Evolutionary conservation across 1,140 invertebrate species (phyloP).

Genomic region (Bilobella aurantiaca): DNA sequence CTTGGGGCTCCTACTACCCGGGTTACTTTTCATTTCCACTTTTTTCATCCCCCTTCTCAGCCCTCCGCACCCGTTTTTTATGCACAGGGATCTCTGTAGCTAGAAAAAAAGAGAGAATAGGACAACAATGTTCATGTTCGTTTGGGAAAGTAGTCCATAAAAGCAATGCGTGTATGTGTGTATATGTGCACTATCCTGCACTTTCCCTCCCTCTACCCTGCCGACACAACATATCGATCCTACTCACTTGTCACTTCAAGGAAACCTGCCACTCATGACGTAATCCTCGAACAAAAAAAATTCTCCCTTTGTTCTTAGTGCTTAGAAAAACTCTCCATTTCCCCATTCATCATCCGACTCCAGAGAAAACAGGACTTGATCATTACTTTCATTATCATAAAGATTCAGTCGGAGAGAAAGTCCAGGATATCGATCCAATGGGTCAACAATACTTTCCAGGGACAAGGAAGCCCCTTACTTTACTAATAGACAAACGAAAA

Average conservation of each 20-base stretch:
- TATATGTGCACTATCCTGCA: no score
- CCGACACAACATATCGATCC: slow-evolving; percentile 29
- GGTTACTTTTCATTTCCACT: no score
- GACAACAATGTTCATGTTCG: not conserved
- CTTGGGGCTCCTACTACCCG: no score
- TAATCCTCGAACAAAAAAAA: slow-evolving; percentile 20
- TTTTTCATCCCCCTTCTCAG: not conserved
- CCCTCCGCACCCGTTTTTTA: not conserved
- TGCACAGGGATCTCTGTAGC: not conserved
- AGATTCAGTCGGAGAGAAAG: slow-evolving; percentile 6
- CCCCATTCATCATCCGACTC: slow-evolving; percentile 15
- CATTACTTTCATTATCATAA: slow-evolving; percentile 22
- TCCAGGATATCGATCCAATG: not conserved
- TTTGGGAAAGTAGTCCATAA: not conserved
- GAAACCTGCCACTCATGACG: slow-evolving; percentile 30
- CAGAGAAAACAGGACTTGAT: not conserved
- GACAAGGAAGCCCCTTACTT: no score
- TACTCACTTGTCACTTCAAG: slow-evolving; percentile 30
- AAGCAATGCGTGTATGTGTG: no score
- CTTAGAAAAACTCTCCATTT: no score
- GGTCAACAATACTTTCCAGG: no score
- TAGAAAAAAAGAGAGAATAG: not conserved
- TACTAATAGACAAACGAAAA: no score
- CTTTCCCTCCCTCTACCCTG: not conserved
- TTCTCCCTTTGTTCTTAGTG: slow-evolving; percentile 4